These are phyloP conservation scores for Phania funesta DNA, from an alignment of 2,888 invertebrate species.

Conservation along the genomic window DNA sequence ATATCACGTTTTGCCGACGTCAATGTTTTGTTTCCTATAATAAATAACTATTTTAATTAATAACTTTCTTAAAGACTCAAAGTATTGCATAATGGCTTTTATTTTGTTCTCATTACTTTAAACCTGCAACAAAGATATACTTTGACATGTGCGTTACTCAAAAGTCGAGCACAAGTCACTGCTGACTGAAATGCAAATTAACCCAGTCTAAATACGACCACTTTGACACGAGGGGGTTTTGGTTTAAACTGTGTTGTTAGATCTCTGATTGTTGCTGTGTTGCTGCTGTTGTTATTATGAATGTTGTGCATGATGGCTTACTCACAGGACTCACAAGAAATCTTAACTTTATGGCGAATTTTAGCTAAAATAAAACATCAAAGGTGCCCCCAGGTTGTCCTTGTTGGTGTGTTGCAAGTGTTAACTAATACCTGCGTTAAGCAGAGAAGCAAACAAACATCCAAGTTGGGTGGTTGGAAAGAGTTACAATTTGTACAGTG, in stretches of 20 bases:
- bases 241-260: constrained; percentile 8
- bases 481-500: constrained; percentile 2
- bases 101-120: constrained; percentile 10
- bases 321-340: constrained; percentile 8
- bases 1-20: too few relatives aligned
- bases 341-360: constrained; percentile 22
- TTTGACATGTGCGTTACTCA: constrained; percentile 60
- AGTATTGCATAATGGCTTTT: neutral
- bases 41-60: neutral
- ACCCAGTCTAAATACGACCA: constrained; percentile 51
- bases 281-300: constrained; percentile 7
- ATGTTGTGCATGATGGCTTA: constrained; percentile 49
- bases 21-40: too few relatives aligned
- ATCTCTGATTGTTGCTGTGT: neutral
- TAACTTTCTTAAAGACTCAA: constrained; percentile 13
- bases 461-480: neutral
- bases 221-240: constrained; percentile 52
- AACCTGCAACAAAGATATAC: constrained; percentile 11
- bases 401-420: neutral
- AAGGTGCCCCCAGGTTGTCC: constrained; percentile 60
- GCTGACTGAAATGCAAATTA: constrained; percentile 62
- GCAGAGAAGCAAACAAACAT: constrained; percentile 16
- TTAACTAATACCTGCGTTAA: constrained; percentile 27
- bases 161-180: constrained; percentile 65
- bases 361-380: constrained; percentile 59